Percentiles rank a stretch among this genome's conserved stretches.
phyloP scores from a whole-genome alignment of 2,797 vertebrate species.

The Melanotaenia maccullochi region DNA sequence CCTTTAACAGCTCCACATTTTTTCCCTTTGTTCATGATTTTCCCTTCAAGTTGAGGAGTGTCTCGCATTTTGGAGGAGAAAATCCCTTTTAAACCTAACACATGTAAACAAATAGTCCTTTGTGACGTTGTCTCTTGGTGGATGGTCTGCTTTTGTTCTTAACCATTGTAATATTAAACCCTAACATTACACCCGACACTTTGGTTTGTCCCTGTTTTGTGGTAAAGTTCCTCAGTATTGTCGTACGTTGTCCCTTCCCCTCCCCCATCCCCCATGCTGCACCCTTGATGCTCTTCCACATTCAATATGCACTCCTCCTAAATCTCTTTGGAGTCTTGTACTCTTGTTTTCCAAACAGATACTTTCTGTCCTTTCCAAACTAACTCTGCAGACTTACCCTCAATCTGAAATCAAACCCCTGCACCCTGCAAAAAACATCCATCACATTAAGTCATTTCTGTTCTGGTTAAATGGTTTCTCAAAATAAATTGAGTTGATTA shows the following conservation, averaged over 20 bases:
- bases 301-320: conserved; percentile 45
- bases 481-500: conserved; percentile 26
- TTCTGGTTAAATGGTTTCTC: background rate
- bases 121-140: conserved; percentile 49
- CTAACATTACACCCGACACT: conserved; percentile 41
- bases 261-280: conserved; percentile 52
- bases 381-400: conserved; percentile 51
- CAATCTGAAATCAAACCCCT: conserved; percentile 40
- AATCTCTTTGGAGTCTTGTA: conserved; percentile 52
- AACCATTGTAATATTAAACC: conserved; percentile 51
- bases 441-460: conserved; percentile 49
- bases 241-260: conserved; percentile 49
- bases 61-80: conserved; percentile 17
- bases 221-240: conserved; percentile 43
- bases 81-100: conserved; percentile 41
- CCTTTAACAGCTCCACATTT: background rate
- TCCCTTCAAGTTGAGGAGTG: conserved; percentile 36
- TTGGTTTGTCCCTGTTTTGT: conserved; percentile 61
- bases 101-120: conserved; percentile 30
- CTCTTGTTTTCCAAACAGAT: conserved; percentile 43
- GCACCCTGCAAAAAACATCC: conserved; percentile 73
- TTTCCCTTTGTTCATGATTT: conserved; percentile 31
- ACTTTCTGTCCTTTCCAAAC: conserved; percentile 48
- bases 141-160: conserved; percentile 53
- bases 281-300: conserved; percentile 34